A percentile compares a stretch with the other conserved stretches of the same genome.
Conservation (phyloP, 2,888 invertebrate species). For the Dendrolimus houi region DNA sequence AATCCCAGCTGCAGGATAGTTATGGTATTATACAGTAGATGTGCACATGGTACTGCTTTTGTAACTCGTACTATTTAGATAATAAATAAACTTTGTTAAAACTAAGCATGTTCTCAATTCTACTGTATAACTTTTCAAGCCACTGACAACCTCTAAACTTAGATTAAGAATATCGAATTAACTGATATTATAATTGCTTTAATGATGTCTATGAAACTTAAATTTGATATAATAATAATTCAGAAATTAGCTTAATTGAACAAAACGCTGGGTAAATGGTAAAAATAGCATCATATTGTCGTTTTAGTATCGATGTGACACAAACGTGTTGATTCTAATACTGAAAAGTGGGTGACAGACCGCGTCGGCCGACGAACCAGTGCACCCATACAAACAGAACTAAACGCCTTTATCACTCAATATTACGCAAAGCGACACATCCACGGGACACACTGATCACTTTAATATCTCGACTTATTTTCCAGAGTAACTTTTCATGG, state of each 20-base stretch:
- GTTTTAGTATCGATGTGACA: constrained; percentile 21
- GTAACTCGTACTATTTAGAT: no score
- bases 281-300: constrained; percentile 41
- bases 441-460: constrained; percentile 48
- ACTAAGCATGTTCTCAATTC: no score
- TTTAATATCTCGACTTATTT: constrained; percentile 22
- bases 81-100: no score
- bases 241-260: not conserved
- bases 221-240: not conserved
- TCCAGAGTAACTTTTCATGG: constrained; percentile 21
- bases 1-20: no score
- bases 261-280: constrained; percentile 5
- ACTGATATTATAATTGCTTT: no score
- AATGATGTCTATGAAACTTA: no score
- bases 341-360: constrained; percentile 52
- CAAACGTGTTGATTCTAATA: constrained; percentile 42
- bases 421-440: constrained; percentile 40
- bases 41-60: no score
- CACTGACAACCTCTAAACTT: no score
- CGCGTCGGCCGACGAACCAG: constrained; percentile 44
- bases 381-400: constrained; percentile 58
- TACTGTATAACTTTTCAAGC: no score
- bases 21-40: no score
- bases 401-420: constrained; percentile 39
- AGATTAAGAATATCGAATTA: no score